These are phyloP conservation scores for Passer montanus DNA, from an alignment of 2,113 vertebrate species.

Conservation along the genomic window DNA sequence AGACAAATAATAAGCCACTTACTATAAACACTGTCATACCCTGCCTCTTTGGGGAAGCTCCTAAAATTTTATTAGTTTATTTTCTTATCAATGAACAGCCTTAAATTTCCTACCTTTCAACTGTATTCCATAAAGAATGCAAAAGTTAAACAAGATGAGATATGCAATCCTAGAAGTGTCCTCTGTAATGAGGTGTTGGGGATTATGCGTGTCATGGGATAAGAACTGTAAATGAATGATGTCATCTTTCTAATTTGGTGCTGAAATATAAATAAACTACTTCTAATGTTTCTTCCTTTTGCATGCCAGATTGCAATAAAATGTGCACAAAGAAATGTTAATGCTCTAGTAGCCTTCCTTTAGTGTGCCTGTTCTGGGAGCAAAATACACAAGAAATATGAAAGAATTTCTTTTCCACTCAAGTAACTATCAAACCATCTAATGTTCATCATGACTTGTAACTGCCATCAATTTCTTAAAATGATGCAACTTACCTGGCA, in stretches of 20 bases:
- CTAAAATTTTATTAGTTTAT: slow-evolving; percentile 76
- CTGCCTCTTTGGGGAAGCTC: slow-evolving; percentile 71
- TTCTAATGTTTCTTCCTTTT: slow-evolving; percentile 73
- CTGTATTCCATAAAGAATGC: slow-evolving; percentile 78
- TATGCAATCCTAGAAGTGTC: slow-evolving; percentile 79
- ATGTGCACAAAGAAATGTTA: slow-evolving; percentile 67
- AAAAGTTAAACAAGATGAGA: slow-evolving; percentile 79
- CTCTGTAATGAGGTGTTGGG: slow-evolving; percentile 78
- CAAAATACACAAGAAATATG: background rate
- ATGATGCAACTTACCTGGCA: background rate
- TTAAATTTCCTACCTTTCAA: slow-evolving; percentile 79
- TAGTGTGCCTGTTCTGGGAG: slow-evolving; percentile 25
- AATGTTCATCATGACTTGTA: slow-evolving; percentile 21
- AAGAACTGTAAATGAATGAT: slow-evolving; percentile 83
- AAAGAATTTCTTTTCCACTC: slow-evolving; percentile 33
- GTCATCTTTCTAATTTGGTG: slow-evolving; percentile 80
- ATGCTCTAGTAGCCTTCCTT: slow-evolving; percentile 45
- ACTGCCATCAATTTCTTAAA: slow-evolving; percentile 25
- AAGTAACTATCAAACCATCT: slow-evolving; percentile 33
- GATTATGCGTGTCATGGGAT: slow-evolving; percentile 77
- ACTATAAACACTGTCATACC: slow-evolving; percentile 65
- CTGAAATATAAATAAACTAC: slow-evolving; percentile 82
- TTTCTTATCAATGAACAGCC: slow-evolving; percentile 73
- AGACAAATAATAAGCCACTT: slow-evolving; percentile 68
- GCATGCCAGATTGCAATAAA: slow-evolving; percentile 74